Percentiles rank a stretch among this genome's conserved stretches.
These are phyloP conservation scores for Buteo buteo DNA, from an alignment of 2,113 vertebrate genomes.

Conservation along the genomic window DNA sequence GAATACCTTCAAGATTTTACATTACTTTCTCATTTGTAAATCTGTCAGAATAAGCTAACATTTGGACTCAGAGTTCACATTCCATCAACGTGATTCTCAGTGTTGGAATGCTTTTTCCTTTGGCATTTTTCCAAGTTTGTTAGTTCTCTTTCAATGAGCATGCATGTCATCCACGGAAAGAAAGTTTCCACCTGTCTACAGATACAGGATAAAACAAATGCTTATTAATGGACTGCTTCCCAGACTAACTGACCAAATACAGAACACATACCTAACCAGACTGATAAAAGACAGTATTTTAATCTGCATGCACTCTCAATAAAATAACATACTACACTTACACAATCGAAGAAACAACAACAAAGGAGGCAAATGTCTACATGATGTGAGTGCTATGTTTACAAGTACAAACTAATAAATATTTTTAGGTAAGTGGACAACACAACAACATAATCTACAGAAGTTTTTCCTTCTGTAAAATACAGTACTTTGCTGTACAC, in stretches of 20 bases:
- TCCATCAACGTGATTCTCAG: not conserved
- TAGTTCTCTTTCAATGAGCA: not conserved
- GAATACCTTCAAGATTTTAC: conserved; percentile 22
- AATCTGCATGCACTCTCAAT: not conserved
- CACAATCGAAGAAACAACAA: not conserved
- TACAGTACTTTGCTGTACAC: not conserved
- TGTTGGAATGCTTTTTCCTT: not conserved
- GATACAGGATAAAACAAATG: not conserved
- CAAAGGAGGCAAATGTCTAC: not conserved
- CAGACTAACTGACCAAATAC: not conserved
- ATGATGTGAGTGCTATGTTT: not conserved
- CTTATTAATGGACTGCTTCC: not conserved
- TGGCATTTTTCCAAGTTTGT: not conserved
- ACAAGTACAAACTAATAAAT: not conserved
- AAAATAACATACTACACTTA: not conserved
- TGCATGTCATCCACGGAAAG: not conserved
- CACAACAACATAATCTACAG: not conserved
- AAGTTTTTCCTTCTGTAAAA: not conserved
- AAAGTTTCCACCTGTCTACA: not conserved
- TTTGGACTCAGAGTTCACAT: conserved; percentile 11
- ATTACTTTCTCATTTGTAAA: conserved; percentile 41
- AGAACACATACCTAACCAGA: not conserved
- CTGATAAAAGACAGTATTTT: not conserved
- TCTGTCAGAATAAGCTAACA: conserved; percentile 42
- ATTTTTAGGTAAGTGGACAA: not conserved